Evolutionary conservation across 2,113 vertebrate genomes (phyloP).

Genomic region (Cepphus grylle): DNA sequence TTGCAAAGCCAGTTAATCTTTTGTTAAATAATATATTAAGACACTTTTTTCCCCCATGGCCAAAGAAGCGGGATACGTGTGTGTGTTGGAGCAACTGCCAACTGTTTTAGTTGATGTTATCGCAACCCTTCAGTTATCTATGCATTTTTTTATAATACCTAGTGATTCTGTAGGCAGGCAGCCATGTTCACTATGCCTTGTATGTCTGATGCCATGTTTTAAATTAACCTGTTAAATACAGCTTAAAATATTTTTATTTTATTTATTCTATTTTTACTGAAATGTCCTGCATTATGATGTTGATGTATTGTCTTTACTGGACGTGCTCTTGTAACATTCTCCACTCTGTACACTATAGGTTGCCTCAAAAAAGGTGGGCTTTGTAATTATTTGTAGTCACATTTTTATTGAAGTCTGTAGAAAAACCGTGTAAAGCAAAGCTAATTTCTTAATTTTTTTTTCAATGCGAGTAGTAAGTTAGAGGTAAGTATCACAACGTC

Average conservation of each 20-base stretch:
- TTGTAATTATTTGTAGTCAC: slow-evolving; percentile 77
- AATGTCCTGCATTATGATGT: slow-evolving; percentile 81
- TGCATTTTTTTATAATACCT: slow-evolving; percentile 85
- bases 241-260: slow-evolving; percentile 94
- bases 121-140: slow-evolving; percentile 83
- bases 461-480: slow-evolving; percentile 51
- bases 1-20: slow-evolving; percentile 51
- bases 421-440: slow-evolving; percentile 66
- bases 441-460: slow-evolving; percentile 62
- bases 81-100: slow-evolving; percentile 59
- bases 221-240: slow-evolving; percentile 82
- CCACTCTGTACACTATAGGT: slow-evolving; percentile 69
- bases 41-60: slow-evolving; percentile 75
- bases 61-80: slow-evolving; percentile 78
- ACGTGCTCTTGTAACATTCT: slow-evolving; percentile 67
- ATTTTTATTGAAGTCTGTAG: slow-evolving; percentile 77
- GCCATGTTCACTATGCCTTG: slow-evolving; percentile 78
- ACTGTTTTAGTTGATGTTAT: slow-evolving; percentile 54
- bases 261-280: slow-evolving; percentile 99
- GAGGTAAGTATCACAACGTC: slow-evolving; percentile 8
- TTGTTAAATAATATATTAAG: slow-evolving; percentile 38
- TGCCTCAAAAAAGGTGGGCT: slow-evolving; percentile 66
- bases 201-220: slow-evolving; percentile 79
- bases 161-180: slow-evolving; percentile 69
- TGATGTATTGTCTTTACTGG: slow-evolving; percentile 71